Evolutionary conservation across 2,113 vertebrate genomes (phyloP), one percentile per base, ranked within the genome.

Genomic region (Manacus vitellinus): DNA sequence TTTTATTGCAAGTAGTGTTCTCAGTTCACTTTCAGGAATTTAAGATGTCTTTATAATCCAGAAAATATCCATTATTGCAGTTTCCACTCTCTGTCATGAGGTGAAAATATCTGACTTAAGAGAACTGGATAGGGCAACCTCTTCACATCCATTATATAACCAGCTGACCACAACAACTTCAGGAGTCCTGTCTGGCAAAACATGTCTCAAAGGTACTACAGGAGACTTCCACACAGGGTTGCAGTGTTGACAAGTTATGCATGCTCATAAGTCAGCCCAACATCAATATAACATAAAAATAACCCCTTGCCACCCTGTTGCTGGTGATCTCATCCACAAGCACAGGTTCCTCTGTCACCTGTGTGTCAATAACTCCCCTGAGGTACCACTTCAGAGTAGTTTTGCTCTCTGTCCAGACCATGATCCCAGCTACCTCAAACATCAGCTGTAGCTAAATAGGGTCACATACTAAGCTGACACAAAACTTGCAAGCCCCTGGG

Each of bases 71-170:
- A 54, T 77, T 74, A 91, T 37, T 25, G 8, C 74, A 43, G 52
- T 67, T 96, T 89, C 88, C 88, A 79, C 49, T 70, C 79, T 91
- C 71, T 89, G 75, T 72, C 66, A 55, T 74, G n/a, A 75, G 27
- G 61, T 91, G 54, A 56, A 93, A 93, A 81, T 43, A 82, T 33
- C 81, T 66, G 51, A 72, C 63, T 73, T 46, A 55, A 85, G 21
- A 94, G 30, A 82, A 68, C 25, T 49, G 68, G 30, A 63, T 5
- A 84, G 78, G 66, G 85, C 83, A 89, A 92, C 51, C 68, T 82
- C 30, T 79, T 84, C 24, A 61, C 54, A 83, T 24, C 68, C 73
- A n/a, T 78, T 73, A 63, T 58, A 76, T 49, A 92, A 35, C 52
- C 37, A 67, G 33, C 56, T 78, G 63, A 37, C 66, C 58, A 78